These are phyloP conservation scores for Molossus alvarezi DNA, from an alignment of 2,797 vertebrate genomes.

Conservation along the genomic window DNA sequence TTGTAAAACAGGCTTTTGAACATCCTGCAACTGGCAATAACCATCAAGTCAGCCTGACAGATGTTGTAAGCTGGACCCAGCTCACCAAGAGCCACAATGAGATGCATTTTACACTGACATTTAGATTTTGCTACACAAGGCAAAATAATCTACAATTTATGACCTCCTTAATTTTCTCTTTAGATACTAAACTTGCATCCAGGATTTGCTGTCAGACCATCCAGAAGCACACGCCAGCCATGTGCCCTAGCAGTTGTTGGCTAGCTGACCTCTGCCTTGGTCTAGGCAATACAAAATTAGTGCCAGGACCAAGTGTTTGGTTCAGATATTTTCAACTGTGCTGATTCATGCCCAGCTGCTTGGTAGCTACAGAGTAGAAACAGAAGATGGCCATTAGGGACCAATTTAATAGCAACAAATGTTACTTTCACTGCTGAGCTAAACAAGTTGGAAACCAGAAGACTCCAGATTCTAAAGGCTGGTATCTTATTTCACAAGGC, in stretches of 20 bases:
- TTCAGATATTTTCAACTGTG: constrained; percentile 73
- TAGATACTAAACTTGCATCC: neutral
- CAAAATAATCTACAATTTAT: constrained; percentile 40
- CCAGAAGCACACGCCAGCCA: constrained; percentile 8
- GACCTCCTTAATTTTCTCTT: constrained; percentile 28
- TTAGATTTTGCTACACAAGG: constrained; percentile 33
- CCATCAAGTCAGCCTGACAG: constrained; percentile 49
- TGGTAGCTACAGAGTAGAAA: constrained; percentile 66
- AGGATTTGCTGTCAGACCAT: neutral
- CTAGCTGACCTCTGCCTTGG: constrained; percentile 3
- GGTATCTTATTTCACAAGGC: constrained; percentile 49
- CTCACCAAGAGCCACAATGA: constrained; percentile 13
- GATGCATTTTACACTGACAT: constrained; percentile 16
- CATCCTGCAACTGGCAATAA: constrained; percentile 41
- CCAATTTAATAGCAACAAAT: constrained; percentile 78
- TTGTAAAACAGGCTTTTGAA: constrained; percentile 67
- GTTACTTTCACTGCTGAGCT: constrained; percentile 74
- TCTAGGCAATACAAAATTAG: neutral
- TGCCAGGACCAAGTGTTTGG: constrained; percentile 57
- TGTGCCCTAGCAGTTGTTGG: neutral
- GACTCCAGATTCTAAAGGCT: constrained; percentile 54
- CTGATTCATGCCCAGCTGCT: constrained; percentile 75
- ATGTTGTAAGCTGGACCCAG: constrained; percentile 57
- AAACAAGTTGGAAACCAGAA: constrained; percentile 75
- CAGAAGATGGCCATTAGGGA: constrained; percentile 63